Percentiles rank a stretch among this genome's conserved stretches.
Evolutionary conservation across 1,140 invertebrate species (phyloP).

Genomic region (Zelostemma sp.): DNA sequence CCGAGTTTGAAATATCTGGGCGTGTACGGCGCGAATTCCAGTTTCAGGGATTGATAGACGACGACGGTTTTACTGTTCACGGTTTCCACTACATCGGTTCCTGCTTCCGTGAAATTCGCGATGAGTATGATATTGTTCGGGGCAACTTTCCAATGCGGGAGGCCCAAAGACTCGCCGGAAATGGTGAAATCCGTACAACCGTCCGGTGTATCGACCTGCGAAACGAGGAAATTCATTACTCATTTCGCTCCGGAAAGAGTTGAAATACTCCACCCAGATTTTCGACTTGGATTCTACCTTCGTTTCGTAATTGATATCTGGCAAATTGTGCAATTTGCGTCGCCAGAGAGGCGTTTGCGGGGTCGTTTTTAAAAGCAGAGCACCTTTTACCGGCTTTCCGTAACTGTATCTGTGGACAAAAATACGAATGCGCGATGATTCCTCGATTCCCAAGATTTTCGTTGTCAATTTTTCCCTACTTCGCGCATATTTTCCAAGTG

Average conservation of each 20-base stretch:
- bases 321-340: slow-evolving; percentile 59
- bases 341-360: slow-evolving; percentile 63
- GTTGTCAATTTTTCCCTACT: slow-evolving; percentile 62
- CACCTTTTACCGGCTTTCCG: slow-evolving; percentile 79
- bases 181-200: slow-evolving; percentile 70
- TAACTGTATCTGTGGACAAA: slow-evolving; percentile 76
- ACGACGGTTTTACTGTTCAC: slow-evolving; percentile 72
- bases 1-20: slow-evolving; percentile 75
- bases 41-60: slow-evolving; percentile 69
- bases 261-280: no score
- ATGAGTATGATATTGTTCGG: slow-evolving; percentile 69
- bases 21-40: slow-evolving; percentile 72
- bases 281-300: slow-evolving; percentile 54
- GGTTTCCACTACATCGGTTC: slow-evolving; percentile 75
- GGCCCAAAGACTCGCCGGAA: slow-evolving; percentile 59
- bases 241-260: no score
- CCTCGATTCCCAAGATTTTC: not conserved
- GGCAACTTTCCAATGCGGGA: slow-evolving; percentile 68
- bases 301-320: slow-evolving; percentile 63
- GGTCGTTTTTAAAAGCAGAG: slow-evolving; percentile 65
- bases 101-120: slow-evolving; percentile 75
- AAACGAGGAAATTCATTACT: no score
- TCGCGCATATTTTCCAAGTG: slow-evolving; percentile 74
- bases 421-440: no score
- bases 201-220: slow-evolving; percentile 53